phyloP scores from a whole-genome alignment of 2,888 invertebrate genomes.

The Phragmatobia fuliginosa region DNA sequence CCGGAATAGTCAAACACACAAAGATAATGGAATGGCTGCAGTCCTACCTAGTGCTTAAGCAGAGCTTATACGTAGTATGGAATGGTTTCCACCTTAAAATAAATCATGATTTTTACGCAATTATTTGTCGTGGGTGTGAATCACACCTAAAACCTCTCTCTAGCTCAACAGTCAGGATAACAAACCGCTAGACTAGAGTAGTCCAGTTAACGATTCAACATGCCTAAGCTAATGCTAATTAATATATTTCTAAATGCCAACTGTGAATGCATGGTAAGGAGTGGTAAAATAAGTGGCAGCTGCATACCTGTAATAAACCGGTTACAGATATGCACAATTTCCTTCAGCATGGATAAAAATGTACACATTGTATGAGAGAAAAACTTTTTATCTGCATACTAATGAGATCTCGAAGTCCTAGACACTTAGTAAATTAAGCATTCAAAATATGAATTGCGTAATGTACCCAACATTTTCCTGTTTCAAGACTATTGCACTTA shows the following conservation, averaged over 20 bases:
- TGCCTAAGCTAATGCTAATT: neutral
- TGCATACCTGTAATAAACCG: neutral
- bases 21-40: too few species aligned
- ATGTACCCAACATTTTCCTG: conserved; percentile 6
- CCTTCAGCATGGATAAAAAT: neutral
- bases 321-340: neutral
- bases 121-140: neutral
- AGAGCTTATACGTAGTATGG: too few species aligned
- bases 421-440: conserved; percentile 15
- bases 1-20: neutral
- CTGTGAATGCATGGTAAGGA: neutral
- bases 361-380: neutral
- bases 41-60: too few species aligned
- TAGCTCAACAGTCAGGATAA: neutral
- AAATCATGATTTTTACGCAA: too few species aligned
- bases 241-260: neutral
- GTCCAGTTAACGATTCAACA: neutral
- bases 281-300: neutral
- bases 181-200: neutral
- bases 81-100: too few species aligned
- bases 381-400: neutral
- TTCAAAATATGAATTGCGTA: conserved; percentile 17
- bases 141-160: too few species aligned
- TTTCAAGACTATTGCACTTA: neutral
- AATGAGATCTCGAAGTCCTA: conserved; percentile 18